Percentiles rank a stretch among this genome's conserved stretches.
These are phyloP conservation scores for Amblyornis subalaris DNA, from an alignment of 2,113 vertebrate species.

Conservation along the genomic window DNA sequence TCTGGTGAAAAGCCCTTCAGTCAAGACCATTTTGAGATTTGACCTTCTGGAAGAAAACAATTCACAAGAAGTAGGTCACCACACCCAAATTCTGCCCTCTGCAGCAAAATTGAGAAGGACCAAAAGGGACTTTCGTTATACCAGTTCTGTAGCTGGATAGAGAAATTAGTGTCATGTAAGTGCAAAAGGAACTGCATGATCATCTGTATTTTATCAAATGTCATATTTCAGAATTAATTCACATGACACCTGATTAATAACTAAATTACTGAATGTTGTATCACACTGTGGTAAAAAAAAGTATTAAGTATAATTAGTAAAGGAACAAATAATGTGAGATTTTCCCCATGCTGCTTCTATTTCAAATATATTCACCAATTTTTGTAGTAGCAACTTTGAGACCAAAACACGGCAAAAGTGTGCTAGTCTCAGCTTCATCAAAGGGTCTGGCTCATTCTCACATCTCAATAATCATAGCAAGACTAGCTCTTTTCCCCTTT, in stretches of 20 bases:
- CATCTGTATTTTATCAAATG: not conserved
- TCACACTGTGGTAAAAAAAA: not conserved
- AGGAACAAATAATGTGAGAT: not conserved
- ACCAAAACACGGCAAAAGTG: not conserved
- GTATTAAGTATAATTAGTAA: not conserved
- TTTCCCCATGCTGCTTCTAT: not conserved
- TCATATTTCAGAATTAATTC: not conserved
- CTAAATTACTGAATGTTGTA: not conserved
- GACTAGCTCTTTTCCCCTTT: not conserved
- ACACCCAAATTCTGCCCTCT: not conserved
- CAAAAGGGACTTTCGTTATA: not conserved
- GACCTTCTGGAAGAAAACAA: not conserved
- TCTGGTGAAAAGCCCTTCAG: not conserved
- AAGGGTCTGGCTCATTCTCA: not conserved
- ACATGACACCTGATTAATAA: not conserved
- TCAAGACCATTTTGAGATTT: not conserved
- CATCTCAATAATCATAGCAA: not conserved
- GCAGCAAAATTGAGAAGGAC: not conserved
- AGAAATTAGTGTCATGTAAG: not conserved
- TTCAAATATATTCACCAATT: not conserved
- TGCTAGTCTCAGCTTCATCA: not conserved
- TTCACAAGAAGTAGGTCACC: not conserved
- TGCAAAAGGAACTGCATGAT: not conserved
- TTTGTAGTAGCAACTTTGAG: not conserved
- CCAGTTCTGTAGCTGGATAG: not conserved